Base-by-base conservation (phyloP, 2,113 vertebrate species). In the Taxidea taxus region DNA sequence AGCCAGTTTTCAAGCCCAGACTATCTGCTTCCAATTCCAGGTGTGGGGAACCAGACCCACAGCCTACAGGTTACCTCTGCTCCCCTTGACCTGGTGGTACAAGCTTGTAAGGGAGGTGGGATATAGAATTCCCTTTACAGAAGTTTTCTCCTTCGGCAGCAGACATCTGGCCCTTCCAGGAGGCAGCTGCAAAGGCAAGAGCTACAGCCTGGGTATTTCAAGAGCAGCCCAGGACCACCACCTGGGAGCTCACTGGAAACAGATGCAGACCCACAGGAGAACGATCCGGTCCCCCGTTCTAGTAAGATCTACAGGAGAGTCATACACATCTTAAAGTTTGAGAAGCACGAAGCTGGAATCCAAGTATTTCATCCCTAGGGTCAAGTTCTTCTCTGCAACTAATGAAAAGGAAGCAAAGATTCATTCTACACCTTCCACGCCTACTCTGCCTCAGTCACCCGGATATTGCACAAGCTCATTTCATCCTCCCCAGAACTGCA, bases 321-420 rank as follows among this genome's bases (percentile, higher is more conserved):
- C 6, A 37, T 2, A 49, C 3, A 3, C 44, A n/a, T 10, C 34
- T 34, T 44, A 78, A 89, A 47, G 44, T 74, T 0, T 42, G 44
- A 95, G 66, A 66, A 86, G 42, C 20, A 10, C 34, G 20, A n/a
- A 44, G 31, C 51, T 31, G 6, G 23, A 64, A n/a, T 39, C 25
- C 44, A 27, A 68, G 54, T 62, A 47, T 27, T 29, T 47, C 49
- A 87, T 16, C 44, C 20, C 16, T 9, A 4, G 6, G 66, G 13
- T 39, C 74, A 31, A 2, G 2, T 4, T 95, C 77, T 90, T 81
- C 80, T 74, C 58, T 80, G 31, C 2, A 66, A 47, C 68, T 44
- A 91, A 13, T 29, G 29, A 56, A 93, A 92, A 72, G 11, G 18
- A 97, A 44, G 62, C 54, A 27, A n/a, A 88, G 60, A 56, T 51